Evolutionary conservation across 2,113 vertebrate species (phyloP).

Genomic region (Chaetops frenatus): DNA sequence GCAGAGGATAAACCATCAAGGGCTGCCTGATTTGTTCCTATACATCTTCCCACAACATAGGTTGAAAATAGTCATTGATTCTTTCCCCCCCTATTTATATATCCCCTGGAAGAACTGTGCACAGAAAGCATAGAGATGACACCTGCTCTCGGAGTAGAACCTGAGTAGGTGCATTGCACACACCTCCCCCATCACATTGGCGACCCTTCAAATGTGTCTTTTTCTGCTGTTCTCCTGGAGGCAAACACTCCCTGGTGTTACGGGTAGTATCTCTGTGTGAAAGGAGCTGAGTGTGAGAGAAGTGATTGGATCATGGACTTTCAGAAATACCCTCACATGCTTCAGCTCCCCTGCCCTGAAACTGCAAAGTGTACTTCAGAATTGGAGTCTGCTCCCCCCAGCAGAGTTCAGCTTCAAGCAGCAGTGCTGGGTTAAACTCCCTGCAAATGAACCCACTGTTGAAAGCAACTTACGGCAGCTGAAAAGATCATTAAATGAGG

Average conservation of each 20-base stretch:
- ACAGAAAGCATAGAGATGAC: background rate
- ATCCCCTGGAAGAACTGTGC: background rate
- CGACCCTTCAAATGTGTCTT: background rate
- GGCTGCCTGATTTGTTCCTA: background rate
- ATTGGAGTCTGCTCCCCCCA: background rate
- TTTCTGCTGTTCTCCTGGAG: background rate
- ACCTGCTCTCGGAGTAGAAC: background rate
- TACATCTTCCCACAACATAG: background rate
- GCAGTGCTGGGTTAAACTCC: slow-evolving; percentile 37
- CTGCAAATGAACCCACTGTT: slow-evolving; percentile 29
- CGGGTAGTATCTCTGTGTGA: background rate
- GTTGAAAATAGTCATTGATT: background rate
- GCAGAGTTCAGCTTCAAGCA: slow-evolving; percentile 24
- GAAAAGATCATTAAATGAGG: slow-evolving; percentile 56
- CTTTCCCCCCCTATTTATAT: background rate
- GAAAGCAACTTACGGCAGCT: slow-evolving; percentile 47
- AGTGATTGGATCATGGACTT: background rate
- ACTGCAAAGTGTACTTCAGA: background rate
- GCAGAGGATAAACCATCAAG: background rate
- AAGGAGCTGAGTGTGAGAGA: background rate
- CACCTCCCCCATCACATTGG: background rate
- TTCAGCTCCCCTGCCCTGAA: background rate
- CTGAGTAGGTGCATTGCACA: background rate
- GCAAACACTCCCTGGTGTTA: accelerated
- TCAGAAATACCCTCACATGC: background rate